Evolutionary conservation across 2,797 vertebrate species (phyloP), one percentile per base, ranked within the genome.

Genomic region (Graptemys geographica): DNA sequence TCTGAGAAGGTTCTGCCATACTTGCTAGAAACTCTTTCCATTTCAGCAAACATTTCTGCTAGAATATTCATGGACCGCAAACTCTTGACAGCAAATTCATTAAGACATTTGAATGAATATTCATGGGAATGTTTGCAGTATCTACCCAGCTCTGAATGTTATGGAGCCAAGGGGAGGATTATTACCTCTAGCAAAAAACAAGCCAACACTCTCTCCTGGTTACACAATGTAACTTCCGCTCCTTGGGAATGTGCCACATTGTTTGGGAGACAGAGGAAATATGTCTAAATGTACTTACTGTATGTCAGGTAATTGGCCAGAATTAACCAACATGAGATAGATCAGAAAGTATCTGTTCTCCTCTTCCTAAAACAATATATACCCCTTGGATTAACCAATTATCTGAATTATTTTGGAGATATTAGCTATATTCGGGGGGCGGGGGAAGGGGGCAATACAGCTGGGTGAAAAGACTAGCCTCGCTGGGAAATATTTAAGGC

Each of bases 31-130:
- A 16, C 41, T 27, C 27, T 28, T 3, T 28, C 81, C 76, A 53
- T 83, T 51, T 27, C 41, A 80, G 55, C 62, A 74, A 90, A 25
- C 6, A 18, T 65, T 44, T 31, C 1, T 0, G 0, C 16, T 28
- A 37, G 49, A 0, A 7, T 78, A 3, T 41, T 89, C 0, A 0
- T 72, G 76, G 56, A 15, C 13, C 4, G 33, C 0, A 0, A n/a
- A 56, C 80, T 94, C 56, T 89, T 89, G 59, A 65, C 86, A 90
- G 72, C 79, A 74, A 84, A 86, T 11, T 23, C 13, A 4, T 18
- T 0, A 31, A 81, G 83, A 59, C 41, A 90, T 80, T 59, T 72
- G 89, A 76, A 41, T 0, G 6, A 65, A 33, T 0, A 0, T 59
- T 90, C 84, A 2, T 16, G 23, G 88, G 72, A 27, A 56, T 47